These are phyloP conservation scores for Mantis religiosa DNA, from an alignment of 2,888 invertebrate genomes.

Conservation along the genomic window DNA sequence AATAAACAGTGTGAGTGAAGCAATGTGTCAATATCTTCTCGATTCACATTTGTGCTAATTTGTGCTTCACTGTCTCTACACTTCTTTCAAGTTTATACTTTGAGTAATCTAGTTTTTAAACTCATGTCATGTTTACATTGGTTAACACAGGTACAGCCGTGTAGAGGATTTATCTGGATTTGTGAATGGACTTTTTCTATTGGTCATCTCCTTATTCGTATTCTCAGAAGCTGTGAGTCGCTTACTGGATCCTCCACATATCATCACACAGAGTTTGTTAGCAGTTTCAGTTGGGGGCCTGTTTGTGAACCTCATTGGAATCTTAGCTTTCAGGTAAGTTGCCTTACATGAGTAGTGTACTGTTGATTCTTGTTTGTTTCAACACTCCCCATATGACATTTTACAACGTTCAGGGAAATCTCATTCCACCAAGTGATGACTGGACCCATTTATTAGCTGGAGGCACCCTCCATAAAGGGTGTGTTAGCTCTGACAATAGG, in stretches of 20 bases:
- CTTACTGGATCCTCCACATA: constrained; percentile 51
- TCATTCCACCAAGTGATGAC: no score
- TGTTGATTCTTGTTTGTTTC: not conserved
- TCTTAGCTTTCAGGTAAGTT: constrained; percentile 47
- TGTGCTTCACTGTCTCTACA: no score
- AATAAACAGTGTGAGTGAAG: no score
- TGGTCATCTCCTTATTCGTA: constrained; percentile 53
- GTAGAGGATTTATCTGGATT: constrained; percentile 55
- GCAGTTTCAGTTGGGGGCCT: constrained; percentile 53
- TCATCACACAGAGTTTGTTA: constrained; percentile 50
- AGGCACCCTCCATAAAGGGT: no score
- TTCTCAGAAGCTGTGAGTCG: constrained; percentile 50
- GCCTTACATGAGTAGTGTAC: constrained; percentile 7
- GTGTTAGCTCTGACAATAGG: no score
- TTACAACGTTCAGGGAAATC: no score
- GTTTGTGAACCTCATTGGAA: constrained; percentile 52
- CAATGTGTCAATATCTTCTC: no score
- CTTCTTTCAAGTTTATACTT: no score
- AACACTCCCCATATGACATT: no score
- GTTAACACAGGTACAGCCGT: constrained; percentile 43
- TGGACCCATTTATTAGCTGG: no score
- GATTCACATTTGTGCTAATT: no score
- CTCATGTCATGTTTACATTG: not conserved
- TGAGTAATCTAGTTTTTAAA: not conserved
- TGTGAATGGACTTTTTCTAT: constrained; percentile 53